phyloP scores from a whole-genome alignment of 2,888 invertebrate genomes.

The Dicranocentrus wangi region DNA sequence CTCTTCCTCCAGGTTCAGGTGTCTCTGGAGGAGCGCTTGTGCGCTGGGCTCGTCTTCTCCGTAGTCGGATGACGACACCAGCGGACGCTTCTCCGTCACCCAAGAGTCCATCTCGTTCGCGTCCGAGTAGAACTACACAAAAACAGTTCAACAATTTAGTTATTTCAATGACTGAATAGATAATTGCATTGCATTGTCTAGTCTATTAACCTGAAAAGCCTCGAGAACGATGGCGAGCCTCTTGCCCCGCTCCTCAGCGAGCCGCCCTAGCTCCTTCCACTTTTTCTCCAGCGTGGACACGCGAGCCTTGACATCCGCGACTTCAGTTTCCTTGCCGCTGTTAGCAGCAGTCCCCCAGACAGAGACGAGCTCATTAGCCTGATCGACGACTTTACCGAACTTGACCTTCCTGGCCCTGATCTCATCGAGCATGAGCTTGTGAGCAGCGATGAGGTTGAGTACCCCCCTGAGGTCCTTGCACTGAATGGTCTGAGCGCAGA shows the following conservation, averaged over 20 bases:
- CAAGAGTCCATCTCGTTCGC: slow-evolving; percentile 98
- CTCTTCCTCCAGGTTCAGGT: slow-evolving; percentile 90
- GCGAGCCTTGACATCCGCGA: slow-evolving; percentile 86
- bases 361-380: slow-evolving; percentile 77
- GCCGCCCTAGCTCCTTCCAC: slow-evolving; percentile 91
- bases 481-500: slow-evolving; percentile 92
- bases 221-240: slow-evolving; percentile 91
- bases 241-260: slow-evolving; percentile 83
- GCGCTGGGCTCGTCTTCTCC: slow-evolving; percentile 95
- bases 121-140: slow-evolving; percentile 81
- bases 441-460: slow-evolving; percentile 91
- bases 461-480: slow-evolving; percentile 95
- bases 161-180: too few species aligned
- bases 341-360: slow-evolving; percentile 17
- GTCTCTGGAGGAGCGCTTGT: slow-evolving; percentile 89
- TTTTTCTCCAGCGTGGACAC: slow-evolving; percentile 86
- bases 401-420: slow-evolving; percentile 85
- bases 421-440: slow-evolving; percentile 88
- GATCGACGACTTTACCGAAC: slow-evolving; percentile 82
- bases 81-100: slow-evolving; percentile 95
- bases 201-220: slow-evolving; percentile 85
- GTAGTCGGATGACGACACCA: slow-evolving; percentile 91
- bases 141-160: too few species aligned
- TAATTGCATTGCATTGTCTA: too few species aligned
- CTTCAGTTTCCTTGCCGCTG: slow-evolving; percentile 77